phyloP scores from a whole-genome alignment of 1,140 invertebrate species.

The Apis florea region DNA sequence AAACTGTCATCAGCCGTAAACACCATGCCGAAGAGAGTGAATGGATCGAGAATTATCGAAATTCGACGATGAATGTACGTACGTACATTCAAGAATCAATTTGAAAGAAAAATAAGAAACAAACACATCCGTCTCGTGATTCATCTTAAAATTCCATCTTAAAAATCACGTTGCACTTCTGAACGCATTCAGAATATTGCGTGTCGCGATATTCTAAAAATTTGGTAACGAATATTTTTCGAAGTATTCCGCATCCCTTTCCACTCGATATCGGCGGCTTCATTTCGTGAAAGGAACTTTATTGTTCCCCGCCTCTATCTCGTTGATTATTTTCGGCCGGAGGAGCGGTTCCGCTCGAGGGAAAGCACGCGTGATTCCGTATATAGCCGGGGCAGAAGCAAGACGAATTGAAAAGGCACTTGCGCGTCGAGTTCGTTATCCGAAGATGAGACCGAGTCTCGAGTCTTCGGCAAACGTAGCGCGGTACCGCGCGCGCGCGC shows the following conservation, averaged over 20 bases:
- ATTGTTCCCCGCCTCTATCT: neutral
- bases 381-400: neutral
- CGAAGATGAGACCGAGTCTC: constrained; percentile 33
- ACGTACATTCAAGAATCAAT: neutral
- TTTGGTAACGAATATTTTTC: no score
- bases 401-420: constrained; percentile 16
- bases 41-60: constrained; percentile 10
- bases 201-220: no score
- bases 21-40: neutral
- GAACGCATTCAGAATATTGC: no score
- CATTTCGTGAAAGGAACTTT: no score
- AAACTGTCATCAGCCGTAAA: constrained; percentile 17
- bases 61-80: neutral
- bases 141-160: neutral
- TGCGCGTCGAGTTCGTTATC: constrained; percentile 29
- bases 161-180: no score
- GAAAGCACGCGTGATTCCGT: constrained; percentile 14
- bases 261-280: no score
- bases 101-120: neutral
- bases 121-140: neutral
- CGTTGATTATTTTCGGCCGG: neutral
- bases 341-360: neutral
- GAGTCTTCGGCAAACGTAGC: constrained; percentile 29
- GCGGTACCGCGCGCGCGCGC: neutral
- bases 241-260: no score